Conservation (phyloP, 2,888 invertebrate species). For the Drosophila mulleri region DNA sequence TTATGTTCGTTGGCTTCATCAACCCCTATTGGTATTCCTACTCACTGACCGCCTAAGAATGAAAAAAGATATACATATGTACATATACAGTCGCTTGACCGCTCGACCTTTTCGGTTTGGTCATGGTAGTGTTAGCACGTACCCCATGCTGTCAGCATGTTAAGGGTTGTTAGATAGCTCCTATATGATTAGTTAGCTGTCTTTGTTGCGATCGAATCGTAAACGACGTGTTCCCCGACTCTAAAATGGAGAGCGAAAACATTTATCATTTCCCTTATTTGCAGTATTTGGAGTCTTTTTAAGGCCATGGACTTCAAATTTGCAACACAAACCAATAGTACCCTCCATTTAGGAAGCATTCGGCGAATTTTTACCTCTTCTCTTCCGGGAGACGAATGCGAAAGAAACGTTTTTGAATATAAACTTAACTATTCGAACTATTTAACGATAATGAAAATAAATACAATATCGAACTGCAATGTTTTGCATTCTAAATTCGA, state of each 20-base stretch:
- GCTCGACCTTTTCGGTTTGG: conserved; percentile 25
- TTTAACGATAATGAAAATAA: too few relatives aligned
- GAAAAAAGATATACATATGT: neutral
- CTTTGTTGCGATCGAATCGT: conserved; percentile 49
- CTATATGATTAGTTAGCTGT: conserved; percentile 39
- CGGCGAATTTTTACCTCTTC: too few relatives aligned
- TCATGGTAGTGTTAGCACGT: neutral
- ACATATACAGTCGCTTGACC: conserved; percentile 52
- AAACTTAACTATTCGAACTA: too few relatives aligned
- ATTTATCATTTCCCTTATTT: too few relatives aligned
- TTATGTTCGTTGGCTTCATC: conserved; percentile 3
- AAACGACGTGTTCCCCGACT: conserved; percentile 39
- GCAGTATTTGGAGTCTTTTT: too few relatives aligned
- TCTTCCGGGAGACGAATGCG: too few relatives aligned
- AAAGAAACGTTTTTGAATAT: too few relatives aligned
- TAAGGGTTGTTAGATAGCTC: conserved; percentile 51
- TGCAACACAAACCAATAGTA: too few relatives aligned
- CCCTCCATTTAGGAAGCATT: too few relatives aligned
- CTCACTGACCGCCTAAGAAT: conserved; percentile 8
- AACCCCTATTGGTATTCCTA: conserved; percentile 29
- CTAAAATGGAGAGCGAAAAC: conserved; percentile 72
- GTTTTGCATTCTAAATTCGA: too few relatives aligned
- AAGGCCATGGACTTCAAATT: too few relatives aligned
- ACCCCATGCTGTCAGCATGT: conserved; percentile 11
- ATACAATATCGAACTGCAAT: too few relatives aligned